Evolutionary conservation across 2,113 vertebrate species (phyloP), one percentile per base, ranked within the genome.

Genomic region (Emberiza fucata): DNA sequence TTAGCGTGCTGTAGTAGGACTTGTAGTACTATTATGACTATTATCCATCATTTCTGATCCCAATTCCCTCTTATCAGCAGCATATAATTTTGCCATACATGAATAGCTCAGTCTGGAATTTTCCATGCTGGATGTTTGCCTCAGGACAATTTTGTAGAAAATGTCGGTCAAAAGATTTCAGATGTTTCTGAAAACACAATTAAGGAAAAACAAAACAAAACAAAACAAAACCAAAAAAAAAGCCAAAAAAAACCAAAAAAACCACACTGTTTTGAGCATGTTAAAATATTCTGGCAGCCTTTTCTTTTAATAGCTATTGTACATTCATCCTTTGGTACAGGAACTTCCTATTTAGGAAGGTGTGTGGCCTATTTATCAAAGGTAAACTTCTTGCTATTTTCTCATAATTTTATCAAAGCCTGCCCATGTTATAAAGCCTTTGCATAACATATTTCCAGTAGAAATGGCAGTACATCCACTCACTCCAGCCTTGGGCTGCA

Each of bases 91-190:
- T 94, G 72, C 54, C 51, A 83, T 29, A 50, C 18, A 31, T 33
- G 5, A 95, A 77, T 39, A 69, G 21, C 37, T 86, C 51, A 15
- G 33, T 59, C 72, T 78, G 69, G 86, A 97, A 90, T 92, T 95
- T 95, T 90, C 92, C 64, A 71, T 63, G 44, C 60, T 92, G 82
- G 56, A 44, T 78, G 40, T 60, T 90, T 93, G 79, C 59, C 82
- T 86, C 44, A 0, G 6, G 29, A 78, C 23, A 70, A 66, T 77
- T 76, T 82, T 88, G 54, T 51, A 82, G 47, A 88, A 92, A 86
- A 73, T 21, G 66, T 69, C 44, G 70, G 31, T 86, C 50, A 70
- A 92, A 93, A 90, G 37, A 56, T 90, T 93, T 92, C 71, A 92
- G 50, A 71, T 83, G 27, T 77, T 90, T 81, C 54, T 81, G 60